Conservation (phyloP, 1,140 invertebrate species). For the Atta texana region DNA sequence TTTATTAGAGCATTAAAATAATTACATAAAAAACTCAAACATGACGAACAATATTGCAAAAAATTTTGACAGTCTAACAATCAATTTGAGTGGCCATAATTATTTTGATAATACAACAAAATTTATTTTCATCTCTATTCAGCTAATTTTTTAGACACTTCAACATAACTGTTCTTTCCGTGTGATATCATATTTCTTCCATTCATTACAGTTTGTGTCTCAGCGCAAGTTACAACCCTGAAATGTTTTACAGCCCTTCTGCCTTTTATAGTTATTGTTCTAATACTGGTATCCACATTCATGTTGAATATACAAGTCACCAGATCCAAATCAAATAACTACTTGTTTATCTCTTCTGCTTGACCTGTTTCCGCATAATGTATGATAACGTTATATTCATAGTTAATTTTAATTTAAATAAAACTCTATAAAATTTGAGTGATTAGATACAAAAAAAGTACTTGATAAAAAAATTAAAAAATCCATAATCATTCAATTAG, state of each 20-base stretch:
- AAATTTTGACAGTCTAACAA: too few species aligned
- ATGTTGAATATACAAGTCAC: constrained; percentile 15
- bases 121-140: too few species aligned
- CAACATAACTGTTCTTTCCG: too few species aligned
- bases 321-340: not conserved
- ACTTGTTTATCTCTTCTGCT: constrained; percentile 19
- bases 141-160: too few species aligned
- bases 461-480: not conserved
- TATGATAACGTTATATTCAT: not conserved
- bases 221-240: not conserved
- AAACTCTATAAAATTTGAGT: not conserved
- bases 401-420: not conserved
- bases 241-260: not conserved
- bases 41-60: too few species aligned
- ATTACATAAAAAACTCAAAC: too few species aligned
- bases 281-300: not conserved
- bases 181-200: not conserved
- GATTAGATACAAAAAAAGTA: not conserved
- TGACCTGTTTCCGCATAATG: constrained; percentile 3
- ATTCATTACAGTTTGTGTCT: not conserved
- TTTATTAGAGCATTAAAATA: too few species aligned
- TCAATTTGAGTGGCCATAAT: too few species aligned
- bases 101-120: too few species aligned
- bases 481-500: not conserved
- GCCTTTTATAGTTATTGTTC: not conserved